Evolutionary conservation across 2,888 invertebrate species (phyloP).

Genomic region (Leptinotarsa rubiginosa): DNA sequence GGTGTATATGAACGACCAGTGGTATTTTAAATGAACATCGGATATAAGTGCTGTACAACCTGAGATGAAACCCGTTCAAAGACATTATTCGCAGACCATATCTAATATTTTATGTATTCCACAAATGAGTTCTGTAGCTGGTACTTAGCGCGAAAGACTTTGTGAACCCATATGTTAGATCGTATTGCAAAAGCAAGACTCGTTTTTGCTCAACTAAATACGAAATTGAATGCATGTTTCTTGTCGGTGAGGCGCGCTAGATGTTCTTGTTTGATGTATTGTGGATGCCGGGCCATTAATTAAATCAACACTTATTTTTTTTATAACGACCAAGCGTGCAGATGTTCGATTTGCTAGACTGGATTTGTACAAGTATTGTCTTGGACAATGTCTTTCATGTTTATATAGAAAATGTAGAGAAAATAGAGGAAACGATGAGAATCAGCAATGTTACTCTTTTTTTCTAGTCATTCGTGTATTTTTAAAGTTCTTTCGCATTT

Average conservation of each 20-base stretch:
- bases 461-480: too few relatives aligned
- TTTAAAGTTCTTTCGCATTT: too few relatives aligned
- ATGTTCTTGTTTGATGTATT: conserved; percentile 40
- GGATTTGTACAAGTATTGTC: not conserved
- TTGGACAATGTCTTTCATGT: too few relatives aligned
- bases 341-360: conserved; percentile 30
- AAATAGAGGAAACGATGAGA: too few relatives aligned
- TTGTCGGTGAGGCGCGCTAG: conserved; percentile 36
- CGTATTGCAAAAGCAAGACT: conserved; percentile 29
- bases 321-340: conserved; percentile 28
- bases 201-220: conserved; percentile 38
- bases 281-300: conserved; percentile 39
- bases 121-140: conserved; percentile 29
- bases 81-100: not conserved
- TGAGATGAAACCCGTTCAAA: not conserved
- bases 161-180: conserved; percentile 39
- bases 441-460: too few relatives aligned
- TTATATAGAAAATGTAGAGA: too few relatives aligned
- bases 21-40: too few relatives aligned
- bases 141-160: conserved; percentile 36
- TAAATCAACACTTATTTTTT: conserved; percentile 43
- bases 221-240: conserved; percentile 38
- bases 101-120: conserved; percentile 11
- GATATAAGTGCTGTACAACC: not conserved
- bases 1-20: too few relatives aligned